Base-by-base conservation (phyloP, 2,888 invertebrate genomes). In the Melieria crassipennis region DNA sequence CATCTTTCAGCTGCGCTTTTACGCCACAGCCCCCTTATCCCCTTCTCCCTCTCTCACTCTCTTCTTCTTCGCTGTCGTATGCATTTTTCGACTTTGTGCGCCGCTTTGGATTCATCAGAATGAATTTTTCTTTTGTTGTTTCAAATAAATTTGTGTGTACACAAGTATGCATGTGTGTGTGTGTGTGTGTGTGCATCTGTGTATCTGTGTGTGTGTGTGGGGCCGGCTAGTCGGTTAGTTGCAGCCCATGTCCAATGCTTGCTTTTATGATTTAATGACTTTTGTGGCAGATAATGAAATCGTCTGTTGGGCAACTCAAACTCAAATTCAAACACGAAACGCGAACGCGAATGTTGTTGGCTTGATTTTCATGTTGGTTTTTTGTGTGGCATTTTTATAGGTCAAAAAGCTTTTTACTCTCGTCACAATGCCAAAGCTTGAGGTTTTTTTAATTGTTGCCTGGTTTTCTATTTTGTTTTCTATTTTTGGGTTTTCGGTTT, bases 201-300 rank as follows among this genome's bases (percentile, higher is more conserved):
- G 42, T 65, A 43, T 16, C 16, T n/a, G n/a, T 50, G 47, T 52
- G 16, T 16, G 16, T 16, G 16, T 65, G 57, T 56, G 65, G 1
- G 4, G 4, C 50, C n/a, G 69, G 69, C 46, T 45, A 45, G 45
- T 10, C 48, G 48, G 50, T 58, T 45, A 57, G 16, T 67, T 67
- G 57, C 57, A 58, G 47, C 68, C 62, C 46, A 56, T 11, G 10
- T 60, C 7, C 52, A 50, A 46, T 62, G 71, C 66, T 63, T 57
- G 67, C 63, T 64, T 67, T 71, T 68, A 58, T 67, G 67, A 71
- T 71, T 71, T 68, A 67, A 67, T 63, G 63, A 64, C 48, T 68
- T 71, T 71, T 68, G 63, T 48, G 66, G 45, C 46, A 71, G 56
- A 71, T 71, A 71, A 71, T 71, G 67, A 64, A 71, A 64, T 71